These are phyloP conservation scores for Diacarnus erythraeanus DNA, from an alignment of 37 sponge, comb jelly and placozoan species.

Conservation along the genomic window DNA sequence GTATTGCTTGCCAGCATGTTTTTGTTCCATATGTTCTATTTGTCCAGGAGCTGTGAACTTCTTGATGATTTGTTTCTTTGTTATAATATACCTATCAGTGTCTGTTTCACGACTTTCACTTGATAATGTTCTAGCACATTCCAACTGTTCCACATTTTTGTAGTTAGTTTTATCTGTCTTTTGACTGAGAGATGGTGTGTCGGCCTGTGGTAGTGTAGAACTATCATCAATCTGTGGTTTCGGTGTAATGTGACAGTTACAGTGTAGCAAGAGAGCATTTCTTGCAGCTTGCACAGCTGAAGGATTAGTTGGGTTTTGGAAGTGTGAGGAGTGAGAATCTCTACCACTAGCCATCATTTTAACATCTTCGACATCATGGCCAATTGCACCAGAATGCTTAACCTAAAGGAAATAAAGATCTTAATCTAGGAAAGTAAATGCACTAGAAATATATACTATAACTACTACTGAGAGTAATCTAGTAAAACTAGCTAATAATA, in stretches of 20 bases:
- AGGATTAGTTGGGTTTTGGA: background rate
- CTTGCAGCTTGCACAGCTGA: constrained; percentile 18
- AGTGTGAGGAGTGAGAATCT: background rate
- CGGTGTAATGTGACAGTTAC: too few relatives aligned
- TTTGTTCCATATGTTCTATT: constrained; percentile 23
- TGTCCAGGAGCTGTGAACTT: constrained; percentile 24
- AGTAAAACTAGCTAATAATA: too few relatives aligned
- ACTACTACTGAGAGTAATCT: too few relatives aligned
- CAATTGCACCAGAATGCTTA: background rate
- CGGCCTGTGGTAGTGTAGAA: too few relatives aligned
- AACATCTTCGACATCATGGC: constrained; percentile 28
- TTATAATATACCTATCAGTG: background rate
- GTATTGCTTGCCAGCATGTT: constrained; percentile 42
- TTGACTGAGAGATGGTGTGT: too few relatives aligned
- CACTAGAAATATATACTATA: too few relatives aligned
- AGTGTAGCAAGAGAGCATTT: constrained; percentile 1
- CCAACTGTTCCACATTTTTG: too few relatives aligned
- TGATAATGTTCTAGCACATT: too few relatives aligned
- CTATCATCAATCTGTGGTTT: too few relatives aligned
- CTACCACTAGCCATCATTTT: background rate
- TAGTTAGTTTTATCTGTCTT: too few relatives aligned
- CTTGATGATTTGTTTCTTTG: background rate
- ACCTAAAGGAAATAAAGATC: background rate
- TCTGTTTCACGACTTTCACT: background rate
- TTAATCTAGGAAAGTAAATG: background rate